Conservation (phyloP, 2,888 invertebrate species). For the Caenorhabditis sp. region DNA sequence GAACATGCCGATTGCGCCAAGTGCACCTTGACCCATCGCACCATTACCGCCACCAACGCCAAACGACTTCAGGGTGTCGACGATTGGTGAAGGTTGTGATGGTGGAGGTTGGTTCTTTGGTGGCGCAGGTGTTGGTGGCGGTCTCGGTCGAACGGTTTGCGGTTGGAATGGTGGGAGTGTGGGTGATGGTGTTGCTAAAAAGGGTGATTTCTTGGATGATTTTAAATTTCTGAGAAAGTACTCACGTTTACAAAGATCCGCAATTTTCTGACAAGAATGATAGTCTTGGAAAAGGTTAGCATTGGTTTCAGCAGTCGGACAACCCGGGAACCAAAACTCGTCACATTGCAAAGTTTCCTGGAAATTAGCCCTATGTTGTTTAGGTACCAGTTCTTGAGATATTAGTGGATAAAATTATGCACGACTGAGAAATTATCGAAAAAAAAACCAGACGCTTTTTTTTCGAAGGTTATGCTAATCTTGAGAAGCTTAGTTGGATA, state of each 20-base stretch:
- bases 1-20: conserved; percentile 44
- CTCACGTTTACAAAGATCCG: conserved; percentile 58
- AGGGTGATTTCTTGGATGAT: no score
- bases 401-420: no score
- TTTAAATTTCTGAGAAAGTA: neutral
- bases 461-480: no score
- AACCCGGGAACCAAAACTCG: conserved; percentile 69
- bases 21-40: conserved; percentile 30
- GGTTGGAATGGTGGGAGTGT: conserved; percentile 37
- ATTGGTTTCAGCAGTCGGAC: conserved; percentile 65
- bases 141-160: conserved; percentile 34
- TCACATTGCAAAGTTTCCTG: conserved; percentile 67
- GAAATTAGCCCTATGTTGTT: neutral
- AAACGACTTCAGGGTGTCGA: conserved; percentile 30
- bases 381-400: no score
- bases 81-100: conserved; percentile 31
- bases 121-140: conserved; percentile 23
- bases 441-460: no score
- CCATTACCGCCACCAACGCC: conserved; percentile 17
- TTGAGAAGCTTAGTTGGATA: no score
- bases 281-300: conserved; percentile 64
- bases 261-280: conserved; percentile 56
- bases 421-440: no score
- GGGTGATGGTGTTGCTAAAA: conserved; percentile 45
- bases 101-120: conserved; percentile 10